Conservation (phyloP, 2,113 vertebrate genomes). For the Pomatostomus ruficeps region DNA sequence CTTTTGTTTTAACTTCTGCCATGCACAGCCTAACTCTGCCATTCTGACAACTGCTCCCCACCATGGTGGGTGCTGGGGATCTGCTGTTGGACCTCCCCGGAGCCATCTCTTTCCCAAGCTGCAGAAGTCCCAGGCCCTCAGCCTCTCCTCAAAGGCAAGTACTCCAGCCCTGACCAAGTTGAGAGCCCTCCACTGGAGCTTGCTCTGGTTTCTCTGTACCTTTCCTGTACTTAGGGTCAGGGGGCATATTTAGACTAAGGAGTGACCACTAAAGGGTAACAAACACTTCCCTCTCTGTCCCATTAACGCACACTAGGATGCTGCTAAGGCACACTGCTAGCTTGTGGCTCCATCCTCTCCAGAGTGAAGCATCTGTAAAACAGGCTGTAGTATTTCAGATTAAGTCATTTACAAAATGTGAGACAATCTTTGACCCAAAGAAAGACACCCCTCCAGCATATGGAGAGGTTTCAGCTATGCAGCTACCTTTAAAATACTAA, state of each 20-base stretch:
- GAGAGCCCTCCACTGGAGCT: background rate
- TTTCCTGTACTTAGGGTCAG: background rate
- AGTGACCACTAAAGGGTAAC: background rate
- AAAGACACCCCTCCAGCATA: background rate
- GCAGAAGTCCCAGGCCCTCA: background rate
- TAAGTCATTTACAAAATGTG: background rate
- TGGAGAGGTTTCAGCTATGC: background rate
- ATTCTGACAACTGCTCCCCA: background rate
- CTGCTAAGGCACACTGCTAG: background rate
- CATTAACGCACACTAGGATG: background rate
- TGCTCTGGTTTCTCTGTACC: background rate
- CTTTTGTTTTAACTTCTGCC: background rate
- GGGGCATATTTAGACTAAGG: fast-evolving
- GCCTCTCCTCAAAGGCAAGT: background rate
- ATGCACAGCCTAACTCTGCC: background rate
- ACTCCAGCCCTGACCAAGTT: background rate
- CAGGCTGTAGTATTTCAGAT: background rate
- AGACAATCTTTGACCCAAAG: background rate
- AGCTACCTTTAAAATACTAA: background rate
- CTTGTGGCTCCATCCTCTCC: background rate
- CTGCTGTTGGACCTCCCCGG: background rate
- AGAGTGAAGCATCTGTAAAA: background rate
- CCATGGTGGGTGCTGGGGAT: fast-evolving
- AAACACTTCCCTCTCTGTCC: background rate
- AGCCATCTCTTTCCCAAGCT: background rate